These are phyloP conservation scores for Lasioglossum figueresi DNA, from an alignment of 2,888 invertebrate species.

Conservation along the genomic window DNA sequence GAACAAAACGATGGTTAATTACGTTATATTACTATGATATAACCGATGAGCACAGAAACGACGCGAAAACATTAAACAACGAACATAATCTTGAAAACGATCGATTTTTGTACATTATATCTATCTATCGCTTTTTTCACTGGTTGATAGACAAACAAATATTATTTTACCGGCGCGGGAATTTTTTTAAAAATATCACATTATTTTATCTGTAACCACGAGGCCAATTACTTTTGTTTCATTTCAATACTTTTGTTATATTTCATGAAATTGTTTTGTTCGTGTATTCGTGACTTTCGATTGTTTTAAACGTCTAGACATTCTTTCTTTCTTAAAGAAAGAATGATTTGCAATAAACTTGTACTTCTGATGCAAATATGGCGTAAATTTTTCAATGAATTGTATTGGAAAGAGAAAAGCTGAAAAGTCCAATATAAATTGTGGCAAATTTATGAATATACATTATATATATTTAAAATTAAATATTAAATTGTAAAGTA, in stretches of 20 bases:
- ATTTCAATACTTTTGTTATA: constrained; percentile 30
- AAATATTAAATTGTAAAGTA: not conserved
- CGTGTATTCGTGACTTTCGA: constrained; percentile 1
- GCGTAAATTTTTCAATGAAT: not conserved
- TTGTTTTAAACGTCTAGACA: constrained; percentile 9
- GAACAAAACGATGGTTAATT: constrained; percentile 12
- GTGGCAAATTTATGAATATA: not conserved
- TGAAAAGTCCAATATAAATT: not conserved
- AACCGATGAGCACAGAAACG: not conserved
- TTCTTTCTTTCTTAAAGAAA: too few species aligned
- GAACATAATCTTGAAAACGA: constrained; percentile 1
- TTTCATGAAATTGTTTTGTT: constrained; percentile 31
- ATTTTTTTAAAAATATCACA: constrained; percentile 49
- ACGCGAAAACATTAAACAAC: not conserved
- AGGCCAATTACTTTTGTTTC: constrained; percentile 39
- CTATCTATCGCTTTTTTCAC: constrained; percentile 14
- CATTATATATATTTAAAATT: not conserved
- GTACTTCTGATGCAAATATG: not conserved
- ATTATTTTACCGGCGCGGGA: constrained; percentile 37
- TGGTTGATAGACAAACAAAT: not conserved
- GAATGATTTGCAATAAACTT: not conserved
- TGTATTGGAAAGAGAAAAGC: not conserved
- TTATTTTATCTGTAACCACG: constrained; percentile 38
- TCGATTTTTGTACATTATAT: constrained; percentile 3
- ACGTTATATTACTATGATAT: constrained; percentile 1